Evolutionary conservation across 2,113 vertebrate genomes (phyloP), one percentile per base, ranked within the genome.

Genomic region (Lophius piscatorius): DNA sequence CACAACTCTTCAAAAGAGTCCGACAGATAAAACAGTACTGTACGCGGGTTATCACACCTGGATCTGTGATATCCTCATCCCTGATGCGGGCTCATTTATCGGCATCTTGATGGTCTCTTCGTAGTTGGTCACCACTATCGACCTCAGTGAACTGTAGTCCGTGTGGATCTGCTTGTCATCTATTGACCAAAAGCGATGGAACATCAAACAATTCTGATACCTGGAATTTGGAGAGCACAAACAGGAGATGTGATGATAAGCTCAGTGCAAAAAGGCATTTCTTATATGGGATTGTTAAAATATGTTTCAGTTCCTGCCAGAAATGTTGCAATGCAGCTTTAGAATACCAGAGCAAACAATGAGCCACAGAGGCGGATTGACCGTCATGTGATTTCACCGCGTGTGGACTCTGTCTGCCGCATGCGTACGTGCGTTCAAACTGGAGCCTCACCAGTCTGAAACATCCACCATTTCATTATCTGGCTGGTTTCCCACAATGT

Each of bases 31-130:
- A n/a, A n/a, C n/a, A n/a, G n/a, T n/a, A n/a, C n/a, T n/a, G n/a
- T n/a, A n/a, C 6, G 2, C 24, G 11, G n/a, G 33, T 6, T 0
- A 39, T 13, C 74, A 29, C 56, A 94, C 93, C 92, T 94, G 93
- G 63, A 94, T 94, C 48, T 94, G 93, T 23, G 92, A 94, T 61
- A 79, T 92, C 76, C 85, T 92, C 44, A 89, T 88, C 50, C 92
- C 91, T 2, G 11, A 18, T 1, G 93, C 93, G 4, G 93, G 93
- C 44, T 94, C 92, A 12, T 94, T 94, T 54, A 94, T 94, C 46
- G 93, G 93, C 92, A 94, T 93, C 84, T 94, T 94, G 44, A 94
- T 93, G 34, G 93, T 94, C 70, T 94, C 92, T 33, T 94, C 93
- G 28, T 92, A 93, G 85, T 94, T 94, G 7, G 92, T 88, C 42